These are phyloP conservation scores for Ptychodera flava DNA, from an alignment of 35 echinoderm and acorn worm species.

Conservation along the genomic window DNA sequence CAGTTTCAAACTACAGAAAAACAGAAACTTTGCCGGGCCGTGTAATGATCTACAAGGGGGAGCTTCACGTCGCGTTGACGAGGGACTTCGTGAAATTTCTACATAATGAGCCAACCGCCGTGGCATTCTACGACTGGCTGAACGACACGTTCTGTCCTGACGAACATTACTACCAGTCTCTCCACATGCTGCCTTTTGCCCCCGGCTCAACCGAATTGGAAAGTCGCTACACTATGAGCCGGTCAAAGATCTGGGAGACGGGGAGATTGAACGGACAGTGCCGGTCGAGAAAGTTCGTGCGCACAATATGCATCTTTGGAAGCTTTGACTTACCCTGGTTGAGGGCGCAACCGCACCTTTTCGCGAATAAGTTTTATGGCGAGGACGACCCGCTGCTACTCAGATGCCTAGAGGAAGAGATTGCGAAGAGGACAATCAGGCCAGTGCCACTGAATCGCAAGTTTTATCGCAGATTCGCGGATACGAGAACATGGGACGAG, in stretches of 20 bases:
- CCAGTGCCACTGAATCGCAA: neutral
- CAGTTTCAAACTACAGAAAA: neutral
- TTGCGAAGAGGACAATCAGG: neutral
- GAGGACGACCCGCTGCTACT: constrained; percentile 47
- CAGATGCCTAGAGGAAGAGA: constrained; percentile 44
- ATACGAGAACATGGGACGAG: neutral
- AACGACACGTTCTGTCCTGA: constrained; percentile 57
- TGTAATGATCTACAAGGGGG: constrained; percentile 38
- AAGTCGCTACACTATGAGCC: neutral
- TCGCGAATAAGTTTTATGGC: constrained; percentile 68
- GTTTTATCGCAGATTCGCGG: neutral
- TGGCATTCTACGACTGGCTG: constrained; percentile 33
- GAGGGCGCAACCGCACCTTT: constrained; percentile 35
- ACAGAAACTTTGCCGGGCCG: neutral
- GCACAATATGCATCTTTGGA: constrained; percentile 50
- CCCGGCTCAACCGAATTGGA: constrained; percentile 7
- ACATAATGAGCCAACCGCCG: constrained; percentile 3
- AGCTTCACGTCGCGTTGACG: constrained; percentile 41
- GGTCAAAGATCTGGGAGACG: neutral
- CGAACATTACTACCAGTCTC: constrained; percentile 49
- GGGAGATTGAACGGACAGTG: neutral
- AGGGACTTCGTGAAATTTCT: constrained; percentile 48
- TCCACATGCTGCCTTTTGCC: constrained; percentile 17
- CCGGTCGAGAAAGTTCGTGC: constrained; percentile 33
- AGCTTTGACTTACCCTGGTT: constrained; percentile 40